A percentile compares a stretch with the other conserved stretches of the same genome.
Evolutionary conservation across 2,888 invertebrate genomes (phyloP).

Genomic region (Ectobius pallidus): DNA sequence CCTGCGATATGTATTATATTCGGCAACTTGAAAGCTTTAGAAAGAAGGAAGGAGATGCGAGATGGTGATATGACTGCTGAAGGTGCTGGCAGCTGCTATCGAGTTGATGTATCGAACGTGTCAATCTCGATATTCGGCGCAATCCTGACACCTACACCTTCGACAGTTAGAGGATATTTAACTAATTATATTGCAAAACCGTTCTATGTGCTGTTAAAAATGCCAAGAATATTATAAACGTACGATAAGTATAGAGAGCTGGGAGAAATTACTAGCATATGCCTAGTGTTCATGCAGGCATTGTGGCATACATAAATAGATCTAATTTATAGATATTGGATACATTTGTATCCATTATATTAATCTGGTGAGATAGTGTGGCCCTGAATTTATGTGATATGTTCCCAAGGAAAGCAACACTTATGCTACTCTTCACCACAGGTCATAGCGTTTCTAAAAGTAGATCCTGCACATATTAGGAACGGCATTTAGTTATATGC

Average conservation of each 20-base stretch:
- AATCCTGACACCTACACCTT: constrained; percentile 29
- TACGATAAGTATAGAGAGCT: no score
- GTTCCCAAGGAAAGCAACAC: neutral
- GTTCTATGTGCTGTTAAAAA: neutral
- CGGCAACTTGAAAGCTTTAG: constrained; percentile 24
- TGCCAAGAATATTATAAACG: no score
- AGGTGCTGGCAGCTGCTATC: constrained; percentile 22
- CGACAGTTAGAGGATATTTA: neutral
- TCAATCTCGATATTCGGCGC: constrained; percentile 26
- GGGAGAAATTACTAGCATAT: no score
- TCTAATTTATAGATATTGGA: no score
- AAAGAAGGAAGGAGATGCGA: constrained; percentile 15
- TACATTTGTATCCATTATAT: no score
- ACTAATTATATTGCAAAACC: neutral
- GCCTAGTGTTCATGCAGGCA: no score
- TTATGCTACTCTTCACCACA: neutral
- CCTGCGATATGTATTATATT: no score
- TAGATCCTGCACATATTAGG: constrained; percentile 21
- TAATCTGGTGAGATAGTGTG: no score
- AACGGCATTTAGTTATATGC: constrained; percentile 25
- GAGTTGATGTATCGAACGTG: constrained; percentile 24
- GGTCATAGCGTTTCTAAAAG: neutral
- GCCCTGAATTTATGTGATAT: no score
- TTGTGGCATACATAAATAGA: no score
- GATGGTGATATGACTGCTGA: constrained; percentile 15